A percentile compares a stretch with the other conserved stretches of the same genome.
phyloP scores from a whole-genome alignment of 2,797 vertebrate genomes.

The Sciurus carolinensis region DNA sequence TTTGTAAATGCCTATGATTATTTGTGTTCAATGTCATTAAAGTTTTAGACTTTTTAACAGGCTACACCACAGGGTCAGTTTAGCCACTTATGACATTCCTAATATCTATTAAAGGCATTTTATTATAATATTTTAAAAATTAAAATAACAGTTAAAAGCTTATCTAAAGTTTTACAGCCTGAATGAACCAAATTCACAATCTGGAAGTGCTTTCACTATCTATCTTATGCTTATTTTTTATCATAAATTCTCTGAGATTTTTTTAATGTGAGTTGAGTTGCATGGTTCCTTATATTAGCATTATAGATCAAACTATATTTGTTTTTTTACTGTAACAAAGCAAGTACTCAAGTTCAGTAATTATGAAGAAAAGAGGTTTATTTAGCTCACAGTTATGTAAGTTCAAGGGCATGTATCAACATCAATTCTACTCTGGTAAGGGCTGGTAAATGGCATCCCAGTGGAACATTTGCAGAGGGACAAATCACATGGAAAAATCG shows the following conservation, averaged over 20 bases:
- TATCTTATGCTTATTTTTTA: not conserved
- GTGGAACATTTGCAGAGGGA: not conserved
- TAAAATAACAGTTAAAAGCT: not conserved
- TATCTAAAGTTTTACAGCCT: not conserved
- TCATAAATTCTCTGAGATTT: not conserved
- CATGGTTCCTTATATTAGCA: not conserved
- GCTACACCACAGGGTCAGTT: not conserved
- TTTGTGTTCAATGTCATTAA: constrained; percentile 28
- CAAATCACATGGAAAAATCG: not conserved
- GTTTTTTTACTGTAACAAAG: not conserved
- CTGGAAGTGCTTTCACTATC: not conserved
- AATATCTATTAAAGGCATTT: not conserved
- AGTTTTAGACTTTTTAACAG: not conserved
- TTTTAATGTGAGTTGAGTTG: constrained; percentile 4
- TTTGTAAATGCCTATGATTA: not conserved
- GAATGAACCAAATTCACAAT: not conserved
- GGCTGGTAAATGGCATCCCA: not conserved
- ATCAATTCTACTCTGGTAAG: not conserved
- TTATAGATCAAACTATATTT: not conserved
- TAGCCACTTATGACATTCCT: not conserved
- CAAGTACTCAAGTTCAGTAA: not conserved
- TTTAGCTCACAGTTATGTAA: not conserved
- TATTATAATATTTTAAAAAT: constrained; percentile 39
- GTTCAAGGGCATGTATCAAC: not conserved
- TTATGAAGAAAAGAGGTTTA: not conserved